Base-by-base conservation (phyloP, 2,797 vertebrate genomes). In the Prionace glauca region DNA sequence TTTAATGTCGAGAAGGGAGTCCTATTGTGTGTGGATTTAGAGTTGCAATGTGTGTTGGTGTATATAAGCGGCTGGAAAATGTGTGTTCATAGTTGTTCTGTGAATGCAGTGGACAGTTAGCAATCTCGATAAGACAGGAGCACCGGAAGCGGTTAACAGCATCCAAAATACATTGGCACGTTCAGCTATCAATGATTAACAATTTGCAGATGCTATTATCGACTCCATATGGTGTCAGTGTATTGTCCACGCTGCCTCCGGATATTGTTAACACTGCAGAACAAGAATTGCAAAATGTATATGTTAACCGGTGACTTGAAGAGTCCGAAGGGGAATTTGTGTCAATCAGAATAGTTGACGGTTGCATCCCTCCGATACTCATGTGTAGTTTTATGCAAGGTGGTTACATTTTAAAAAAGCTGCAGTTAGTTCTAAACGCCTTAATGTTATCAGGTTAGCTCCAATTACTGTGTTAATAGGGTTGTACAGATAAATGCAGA, bases 401-500 rank as follows among this genome's bases (percentile, higher is more conserved):
- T 41, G n/a, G 71, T 94, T 71, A 36, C 56, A 67, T 41, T 94
- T 93, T 18, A 41, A 45, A 0, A 45, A 26, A 45, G 2, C 32
- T 71, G 91, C 36, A 24, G 16, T 65, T 62, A 69, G n/a, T 71
- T 71, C 14, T 26, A 41, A 71, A 36, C 16, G 67, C 12, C 9
- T 29, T 26, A 50, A 56, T 69, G 93, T 67, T 67, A 36, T 92
- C n/a, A 36, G 65, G 8, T 95, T 74, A 95, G 93, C 29, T 56
- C 71, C 71, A 91, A 50, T 95, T 77, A 56, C 29, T 56, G 20
- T 71, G 93, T 50, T 74, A 72, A 94, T 94, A 50, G 26, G 69
- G 29, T 77, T 95, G 50, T 14, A 77, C 93, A 95, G 93, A 50
- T 95, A 95, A 94, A 60, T 95, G 71, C 71, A 50, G 29, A 77